These are phyloP conservation scores for Lutjanus campechanus DNA, from an alignment of 2,797 vertebrate species.

Conservation along the genomic window DNA sequence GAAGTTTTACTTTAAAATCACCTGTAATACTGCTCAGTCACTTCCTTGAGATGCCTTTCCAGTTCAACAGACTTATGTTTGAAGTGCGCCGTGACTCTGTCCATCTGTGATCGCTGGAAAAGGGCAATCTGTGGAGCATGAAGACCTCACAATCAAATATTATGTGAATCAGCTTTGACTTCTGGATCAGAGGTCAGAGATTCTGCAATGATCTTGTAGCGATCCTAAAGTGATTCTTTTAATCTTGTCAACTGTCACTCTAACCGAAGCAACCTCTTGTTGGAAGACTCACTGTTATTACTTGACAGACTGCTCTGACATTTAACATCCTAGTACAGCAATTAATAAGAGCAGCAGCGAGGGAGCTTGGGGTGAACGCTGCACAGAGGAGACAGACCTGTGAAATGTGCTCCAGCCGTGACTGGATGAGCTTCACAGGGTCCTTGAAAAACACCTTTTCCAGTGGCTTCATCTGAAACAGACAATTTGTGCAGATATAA, in stretches of 20 bases:
- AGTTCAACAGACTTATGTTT: conserved; percentile 84
- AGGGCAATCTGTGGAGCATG: conserved; percentile 85
- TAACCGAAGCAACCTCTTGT: background rate
- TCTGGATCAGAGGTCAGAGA: background rate
- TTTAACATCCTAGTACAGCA: conserved; percentile 25
- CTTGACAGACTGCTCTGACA: conserved; percentile 37
- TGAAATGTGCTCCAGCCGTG: conserved; percentile 85
- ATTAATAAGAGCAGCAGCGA: conserved; percentile 22
- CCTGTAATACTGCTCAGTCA: conserved; percentile 82
- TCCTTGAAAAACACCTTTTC: conserved; percentile 91
- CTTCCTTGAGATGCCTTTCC: conserved; percentile 86
- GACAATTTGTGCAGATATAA: conserved; percentile 4
- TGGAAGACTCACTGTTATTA: conserved; percentile 24
- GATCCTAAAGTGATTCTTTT: conserved; percentile 11
- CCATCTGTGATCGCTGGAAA: conserved; percentile 90
- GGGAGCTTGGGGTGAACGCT: background rate
- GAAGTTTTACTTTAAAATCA: conserved; percentile 29
- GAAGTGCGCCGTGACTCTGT: conserved; percentile 84
- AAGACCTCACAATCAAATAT: conserved; percentile 12
- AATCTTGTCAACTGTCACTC: conserved; percentile 7
- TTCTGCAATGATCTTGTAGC: background rate
- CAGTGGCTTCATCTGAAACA: conserved; percentile 89
- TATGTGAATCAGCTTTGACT: background rate
- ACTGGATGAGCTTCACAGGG: conserved; percentile 85
- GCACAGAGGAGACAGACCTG: conserved; percentile 82